Base-by-base conservation (phyloP, 2,113 vertebrate genomes). In the Gasterosteus aculeatus region DNA sequence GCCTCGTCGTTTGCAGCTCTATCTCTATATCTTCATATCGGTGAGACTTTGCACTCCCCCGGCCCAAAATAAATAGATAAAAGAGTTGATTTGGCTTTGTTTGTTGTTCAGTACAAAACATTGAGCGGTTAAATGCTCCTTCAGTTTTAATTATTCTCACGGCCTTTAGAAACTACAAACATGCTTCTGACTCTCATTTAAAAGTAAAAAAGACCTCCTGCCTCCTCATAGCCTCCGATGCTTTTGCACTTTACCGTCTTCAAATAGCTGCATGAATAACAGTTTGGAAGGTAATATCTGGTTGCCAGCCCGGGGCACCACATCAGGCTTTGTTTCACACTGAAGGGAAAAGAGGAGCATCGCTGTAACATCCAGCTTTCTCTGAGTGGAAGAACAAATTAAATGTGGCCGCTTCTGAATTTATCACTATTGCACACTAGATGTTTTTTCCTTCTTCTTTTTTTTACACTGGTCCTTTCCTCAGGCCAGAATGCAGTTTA, bases 1-100 rank as follows among this genome's bases (percentile, higher is more conserved):
- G 62, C 5, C 35, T 14, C 38, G 49, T 66, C 26, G 72, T 54
- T 81, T 49, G 15, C 41, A 29, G 72, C 72, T 57, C 46, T 38
- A 16, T 42, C 51, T 61, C 41, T 29, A 72, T 46, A 8, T 69
- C 69, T 31, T 80, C 1, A 67, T 71, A 46, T 61, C 47, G 65
- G 3, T 39, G 61, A 74, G 70, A 33, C 29, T 51, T 42, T 26
- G 22, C 22, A 26, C 22, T 38, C 35, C 33, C 12, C 46, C 5
- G 3, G 39, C 42, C 26, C 54, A 2, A 16, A 9, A 57, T 16
- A 12, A 35, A 54, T 26, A 16, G 31, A 10, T 19, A 69, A 10
- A 47, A 18, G 31, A 82, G 63, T 68, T 67, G 70, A 77, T 82
- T 63, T n/a, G 22, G 76, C 70, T 81, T 75, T 75, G 53, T 64